Evolutionary conservation across 1,140 invertebrate species (phyloP).

Genomic region (Vollenhovia emeryi): DNA sequence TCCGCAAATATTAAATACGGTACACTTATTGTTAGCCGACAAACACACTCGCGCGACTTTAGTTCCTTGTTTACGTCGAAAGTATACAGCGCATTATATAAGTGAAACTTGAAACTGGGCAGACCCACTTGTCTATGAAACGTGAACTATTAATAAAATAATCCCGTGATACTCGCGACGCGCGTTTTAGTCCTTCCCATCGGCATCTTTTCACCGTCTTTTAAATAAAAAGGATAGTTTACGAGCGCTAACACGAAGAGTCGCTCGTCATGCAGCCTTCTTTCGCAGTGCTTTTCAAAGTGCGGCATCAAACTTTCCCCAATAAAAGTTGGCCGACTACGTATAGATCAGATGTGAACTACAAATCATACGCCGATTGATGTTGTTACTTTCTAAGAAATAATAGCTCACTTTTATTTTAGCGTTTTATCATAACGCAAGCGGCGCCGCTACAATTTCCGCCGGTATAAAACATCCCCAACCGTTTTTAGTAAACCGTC

Average conservation of each 20-base stretch:
- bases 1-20: neutral
- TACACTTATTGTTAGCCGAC: neutral
- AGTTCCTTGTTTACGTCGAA: conserved; percentile 17
- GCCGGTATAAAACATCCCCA: neutral
- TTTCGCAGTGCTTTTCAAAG: neutral
- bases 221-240: conserved; percentile 9
- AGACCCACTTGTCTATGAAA: conserved; percentile 2
- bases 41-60: neutral
- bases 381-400: conserved; percentile 21
- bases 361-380: neutral
- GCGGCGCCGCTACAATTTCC: neutral
- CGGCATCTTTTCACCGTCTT: neutral
- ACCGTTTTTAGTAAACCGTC: neutral
- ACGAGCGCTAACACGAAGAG: neutral
- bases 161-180: neutral
- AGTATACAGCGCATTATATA: neutral
- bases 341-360: conserved; percentile 2
- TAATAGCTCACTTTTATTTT: neutral
- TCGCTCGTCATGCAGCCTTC: neutral
- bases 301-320: neutral
- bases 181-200: neutral
- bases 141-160: conserved; percentile 28
- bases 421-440: neutral
- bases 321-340: neutral
- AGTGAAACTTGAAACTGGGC: conserved; percentile 14